phyloP scores from a whole-genome alignment of 2,113 vertebrate genomes.

The Chloebia gouldiae region DNA sequence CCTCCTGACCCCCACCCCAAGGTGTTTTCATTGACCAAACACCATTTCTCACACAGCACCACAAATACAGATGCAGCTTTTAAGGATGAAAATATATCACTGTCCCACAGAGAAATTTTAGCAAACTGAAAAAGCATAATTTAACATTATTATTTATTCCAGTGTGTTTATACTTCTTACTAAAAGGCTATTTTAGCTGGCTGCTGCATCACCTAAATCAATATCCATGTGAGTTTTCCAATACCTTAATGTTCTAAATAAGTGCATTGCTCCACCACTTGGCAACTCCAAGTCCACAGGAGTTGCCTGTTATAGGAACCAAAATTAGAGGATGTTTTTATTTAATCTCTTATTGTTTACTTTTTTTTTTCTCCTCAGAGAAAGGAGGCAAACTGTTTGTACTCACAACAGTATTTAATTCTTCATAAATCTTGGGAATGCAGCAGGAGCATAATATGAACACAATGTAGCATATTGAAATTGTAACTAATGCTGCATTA shows the following conservation, averaged over 20 bases:
- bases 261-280: constrained; percentile 7
- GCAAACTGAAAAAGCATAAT: constrained; percentile 13
- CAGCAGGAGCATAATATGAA: neutral
- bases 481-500: neutral
- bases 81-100: constrained; percentile 17
- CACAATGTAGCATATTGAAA: neutral
- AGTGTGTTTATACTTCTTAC: neutral
- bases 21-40: neutral
- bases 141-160: constrained; percentile 44
- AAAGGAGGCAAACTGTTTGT: neutral
- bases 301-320: neutral
- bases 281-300: neutral
- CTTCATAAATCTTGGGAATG: neutral
- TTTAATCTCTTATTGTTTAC: neutral
- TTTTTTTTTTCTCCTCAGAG: neutral
- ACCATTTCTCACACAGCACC: neutral
- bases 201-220: constrained; percentile 35
- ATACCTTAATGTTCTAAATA: constrained; percentile 29
- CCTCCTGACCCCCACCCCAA: neutral
- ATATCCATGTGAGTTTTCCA: neutral
- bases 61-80: constrained; percentile 4
- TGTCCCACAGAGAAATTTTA: constrained; percentile 5
- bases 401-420: neutral
- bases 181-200: constrained; percentile 25
- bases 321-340: neutral